Evolutionary conservation across 2,888 invertebrate genomes (phyloP).

Genomic region (Thymelicus acteon): DNA sequence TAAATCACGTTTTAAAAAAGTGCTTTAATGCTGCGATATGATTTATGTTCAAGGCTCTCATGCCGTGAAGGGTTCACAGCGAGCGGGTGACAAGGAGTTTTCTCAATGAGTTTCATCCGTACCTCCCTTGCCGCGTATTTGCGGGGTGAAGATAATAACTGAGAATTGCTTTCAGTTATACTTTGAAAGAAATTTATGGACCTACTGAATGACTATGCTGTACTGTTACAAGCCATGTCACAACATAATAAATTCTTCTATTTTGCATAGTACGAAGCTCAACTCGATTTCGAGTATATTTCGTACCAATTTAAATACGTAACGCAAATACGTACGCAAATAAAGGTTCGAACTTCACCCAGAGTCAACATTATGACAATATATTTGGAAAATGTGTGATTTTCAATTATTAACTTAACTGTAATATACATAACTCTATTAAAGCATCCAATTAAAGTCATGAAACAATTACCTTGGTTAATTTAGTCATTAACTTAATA

Average conservation of each 20-base stretch:
- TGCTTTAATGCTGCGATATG: conserved; percentile 62
- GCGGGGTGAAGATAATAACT: conserved; percentile 61
- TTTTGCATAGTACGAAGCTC: conserved; percentile 27
- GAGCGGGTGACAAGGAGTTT: conserved; percentile 27
- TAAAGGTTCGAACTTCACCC: conserved; percentile 30
- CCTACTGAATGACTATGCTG: conserved; percentile 38
- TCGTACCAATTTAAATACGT: conserved; percentile 35
- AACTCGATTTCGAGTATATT: conserved; percentile 37
- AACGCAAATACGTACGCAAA: conserved; percentile 29
- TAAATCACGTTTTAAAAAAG: conserved; percentile 42
- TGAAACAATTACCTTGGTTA: neutral
- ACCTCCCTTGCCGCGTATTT: conserved; percentile 46
- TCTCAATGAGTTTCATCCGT: conserved; percentile 30
- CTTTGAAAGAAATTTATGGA: conserved; percentile 44
- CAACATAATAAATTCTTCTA: conserved; percentile 17
- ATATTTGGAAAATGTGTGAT: no score
- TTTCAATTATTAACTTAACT: conserved; percentile 2
- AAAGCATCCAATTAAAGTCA: conserved; percentile 4
- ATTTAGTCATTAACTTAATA: no score
- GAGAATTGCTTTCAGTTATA: conserved; percentile 42
- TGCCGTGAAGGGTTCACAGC: conserved; percentile 51
- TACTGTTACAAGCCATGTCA: conserved; percentile 37
- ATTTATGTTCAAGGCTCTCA: conserved; percentile 45
- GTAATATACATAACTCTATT: conserved; percentile 7
- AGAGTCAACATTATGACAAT: conserved; percentile 21